These are phyloP conservation scores for Oceanites oceanicus DNA, from an alignment of 2,113 vertebrate species.

Conservation along the genomic window DNA sequence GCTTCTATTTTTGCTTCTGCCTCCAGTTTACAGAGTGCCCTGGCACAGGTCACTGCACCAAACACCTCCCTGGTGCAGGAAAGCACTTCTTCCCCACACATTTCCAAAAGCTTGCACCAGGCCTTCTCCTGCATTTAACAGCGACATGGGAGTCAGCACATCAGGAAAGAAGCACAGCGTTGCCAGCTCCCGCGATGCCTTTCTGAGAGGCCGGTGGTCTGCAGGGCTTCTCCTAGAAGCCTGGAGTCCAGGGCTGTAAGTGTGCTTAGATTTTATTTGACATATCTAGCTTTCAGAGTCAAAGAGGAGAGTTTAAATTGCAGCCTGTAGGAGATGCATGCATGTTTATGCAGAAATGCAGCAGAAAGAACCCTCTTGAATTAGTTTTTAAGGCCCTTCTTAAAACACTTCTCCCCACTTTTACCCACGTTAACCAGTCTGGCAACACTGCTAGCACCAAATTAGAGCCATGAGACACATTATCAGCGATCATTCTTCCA, in stretches of 20 bases:
- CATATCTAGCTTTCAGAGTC: neutral
- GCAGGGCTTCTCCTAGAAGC: neutral
- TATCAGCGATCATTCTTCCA: neutral
- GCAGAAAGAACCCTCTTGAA: neutral
- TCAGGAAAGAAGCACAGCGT: neutral
- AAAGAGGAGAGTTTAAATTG: neutral
- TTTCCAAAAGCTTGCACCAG: neutral
- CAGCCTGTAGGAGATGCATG: neutral
- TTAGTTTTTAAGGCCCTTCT: neutral
- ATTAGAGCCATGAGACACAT: neutral
- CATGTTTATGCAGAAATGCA: neutral
- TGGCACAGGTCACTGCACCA: neutral
- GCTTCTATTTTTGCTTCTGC: neutral
- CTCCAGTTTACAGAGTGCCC: neutral
- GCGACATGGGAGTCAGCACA: fast-evolving
- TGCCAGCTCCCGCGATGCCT: neutral
- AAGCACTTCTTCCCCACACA: neutral
- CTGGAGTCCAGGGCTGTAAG: neutral
- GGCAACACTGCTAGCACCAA: neutral
- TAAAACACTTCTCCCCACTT: neutral
- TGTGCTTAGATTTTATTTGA: neutral
- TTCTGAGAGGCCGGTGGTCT: neutral
- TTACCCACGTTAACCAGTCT: neutral
- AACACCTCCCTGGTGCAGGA: neutral
- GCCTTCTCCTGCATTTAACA: neutral